Conservation (phyloP, 2,888 invertebrate species). For the Strigamia transsilvanica region DNA sequence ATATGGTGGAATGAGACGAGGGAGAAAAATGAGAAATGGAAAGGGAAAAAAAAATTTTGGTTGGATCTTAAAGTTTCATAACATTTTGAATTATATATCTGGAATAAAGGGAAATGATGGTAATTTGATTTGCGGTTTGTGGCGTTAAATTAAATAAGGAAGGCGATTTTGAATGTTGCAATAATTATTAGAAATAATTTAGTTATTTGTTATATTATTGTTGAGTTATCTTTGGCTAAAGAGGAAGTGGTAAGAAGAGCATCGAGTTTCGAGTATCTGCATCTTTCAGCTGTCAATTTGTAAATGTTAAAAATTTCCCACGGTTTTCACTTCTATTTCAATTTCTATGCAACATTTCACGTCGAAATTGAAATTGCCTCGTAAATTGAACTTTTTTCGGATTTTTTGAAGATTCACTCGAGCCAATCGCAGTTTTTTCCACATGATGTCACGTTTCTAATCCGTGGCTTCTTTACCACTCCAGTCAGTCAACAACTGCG, state of each 20-base stretch:
- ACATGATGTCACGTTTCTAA: no score
- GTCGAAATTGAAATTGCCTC: neutral
- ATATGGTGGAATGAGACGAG: neutral
- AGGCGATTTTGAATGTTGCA: no score
- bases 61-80: neutral
- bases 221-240: neutral
- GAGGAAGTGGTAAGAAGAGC: neutral
- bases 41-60: neutral
- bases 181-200: no score
- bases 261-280: neutral
- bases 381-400: neutral
- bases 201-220: neutral
- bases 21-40: neutral
- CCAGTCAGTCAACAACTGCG: no score
- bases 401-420: neutral
- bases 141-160: conserved; percentile 1
- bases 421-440: no score
- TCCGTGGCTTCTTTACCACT: no score
- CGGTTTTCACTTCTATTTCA: conserved; percentile 12
- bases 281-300: conserved; percentile 16
- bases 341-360: neutral
- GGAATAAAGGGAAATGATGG: neutral
- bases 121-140: conserved; percentile 2
- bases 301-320: neutral
- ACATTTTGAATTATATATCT: conserved; percentile 9